phyloP scores from a whole-genome alignment of 1,140 invertebrate species.

The Reticulitermes speratus region DNA sequence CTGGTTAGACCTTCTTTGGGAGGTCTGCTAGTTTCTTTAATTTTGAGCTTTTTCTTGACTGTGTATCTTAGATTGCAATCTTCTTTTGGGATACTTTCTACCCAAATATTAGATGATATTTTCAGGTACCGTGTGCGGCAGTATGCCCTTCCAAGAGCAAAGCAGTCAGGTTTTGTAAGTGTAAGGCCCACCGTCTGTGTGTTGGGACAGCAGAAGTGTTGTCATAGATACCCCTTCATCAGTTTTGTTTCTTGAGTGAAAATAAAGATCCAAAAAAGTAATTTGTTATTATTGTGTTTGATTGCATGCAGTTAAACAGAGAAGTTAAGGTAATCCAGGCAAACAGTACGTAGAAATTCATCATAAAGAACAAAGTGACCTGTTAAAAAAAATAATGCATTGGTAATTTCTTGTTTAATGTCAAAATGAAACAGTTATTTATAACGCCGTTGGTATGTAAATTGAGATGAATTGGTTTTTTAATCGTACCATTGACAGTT shows the following conservation, averaged over 20 bases:
- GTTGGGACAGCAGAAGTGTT: neutral
- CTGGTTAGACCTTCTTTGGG: neutral
- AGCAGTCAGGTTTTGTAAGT: neutral
- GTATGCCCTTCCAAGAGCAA: neutral
- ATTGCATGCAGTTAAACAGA: neutral
- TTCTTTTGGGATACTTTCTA: neutral
- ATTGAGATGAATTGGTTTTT: neutral
- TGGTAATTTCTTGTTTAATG: neutral
- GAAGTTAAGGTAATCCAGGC: neutral
- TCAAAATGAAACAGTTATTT: neutral
- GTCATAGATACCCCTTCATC: neutral
- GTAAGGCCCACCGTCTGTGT: no score
- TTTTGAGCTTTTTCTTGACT: neutral
- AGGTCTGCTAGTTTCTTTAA: neutral
- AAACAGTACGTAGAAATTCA: neutral
- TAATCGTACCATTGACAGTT: neutral
- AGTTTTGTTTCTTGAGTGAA: neutral
- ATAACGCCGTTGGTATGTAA: neutral
- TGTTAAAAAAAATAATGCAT: neutral
- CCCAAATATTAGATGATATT: conserved; percentile 2
- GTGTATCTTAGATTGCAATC: neutral
- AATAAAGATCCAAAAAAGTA: neutral
- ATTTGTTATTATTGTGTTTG: neutral
- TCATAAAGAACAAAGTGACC: neutral
- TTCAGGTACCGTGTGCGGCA: neutral